Conservation (phyloP, 2,797 vertebrate species). For the Gastrophryne carolinensis region DNA sequence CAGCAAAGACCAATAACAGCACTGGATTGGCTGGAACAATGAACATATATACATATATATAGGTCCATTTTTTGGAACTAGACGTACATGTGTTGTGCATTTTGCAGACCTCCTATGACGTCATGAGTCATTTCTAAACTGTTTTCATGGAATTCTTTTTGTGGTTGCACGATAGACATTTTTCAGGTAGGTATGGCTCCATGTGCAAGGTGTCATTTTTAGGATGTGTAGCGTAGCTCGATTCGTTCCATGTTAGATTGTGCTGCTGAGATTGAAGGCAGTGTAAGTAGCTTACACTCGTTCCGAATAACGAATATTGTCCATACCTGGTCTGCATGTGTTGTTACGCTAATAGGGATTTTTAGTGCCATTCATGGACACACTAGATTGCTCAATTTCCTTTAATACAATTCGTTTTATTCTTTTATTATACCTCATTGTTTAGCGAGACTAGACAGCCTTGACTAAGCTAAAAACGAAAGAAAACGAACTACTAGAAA, state of each 20-base stretch:
- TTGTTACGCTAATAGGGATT: neutral
- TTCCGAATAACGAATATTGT: neutral
- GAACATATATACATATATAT: conserved; percentile 42
- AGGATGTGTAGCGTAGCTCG: conserved; percentile 66
- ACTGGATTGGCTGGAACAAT: conserved; percentile 32
- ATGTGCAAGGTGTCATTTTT: conserved; percentile 63
- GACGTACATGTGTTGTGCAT: conserved; percentile 65
- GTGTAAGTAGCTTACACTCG: neutral
- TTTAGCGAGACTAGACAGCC: neutral
- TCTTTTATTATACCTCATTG: neutral
- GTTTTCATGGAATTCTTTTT: conserved; percentile 62
- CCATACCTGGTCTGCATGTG: conserved; percentile 8
- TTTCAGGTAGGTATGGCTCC: conserved; percentile 61
- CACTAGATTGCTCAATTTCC: neutral
- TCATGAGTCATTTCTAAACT: conserved; percentile 57
- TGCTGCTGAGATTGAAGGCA: conserved; percentile 49
- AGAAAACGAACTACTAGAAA: no score
- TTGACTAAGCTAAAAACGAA: neutral
- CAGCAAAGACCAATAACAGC: conserved; percentile 79
- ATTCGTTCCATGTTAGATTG: conserved; percentile 53
- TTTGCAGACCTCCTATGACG: conserved; percentile 62
- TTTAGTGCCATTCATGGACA: conserved; percentile 14
- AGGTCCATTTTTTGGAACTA: conserved; percentile 51
- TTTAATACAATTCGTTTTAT: neutral
- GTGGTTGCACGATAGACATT: conserved; percentile 71